Base-by-base conservation (phyloP, 2,797 vertebrate species). In the Bufotes viridis region DNA sequence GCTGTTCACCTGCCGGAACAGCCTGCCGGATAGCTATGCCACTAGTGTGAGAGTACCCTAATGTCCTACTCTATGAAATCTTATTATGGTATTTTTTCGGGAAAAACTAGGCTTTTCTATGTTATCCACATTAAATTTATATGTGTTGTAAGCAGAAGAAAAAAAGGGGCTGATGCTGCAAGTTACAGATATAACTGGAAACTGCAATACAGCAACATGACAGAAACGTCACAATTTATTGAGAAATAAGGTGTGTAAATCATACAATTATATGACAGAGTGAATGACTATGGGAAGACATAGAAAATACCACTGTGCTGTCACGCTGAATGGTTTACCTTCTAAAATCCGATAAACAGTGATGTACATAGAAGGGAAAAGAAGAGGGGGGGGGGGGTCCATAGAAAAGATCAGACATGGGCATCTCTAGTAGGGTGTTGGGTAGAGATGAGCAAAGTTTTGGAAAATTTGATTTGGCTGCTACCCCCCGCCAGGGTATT, bases 81-180 rank as follows among this genome's bases (percentile, higher is more conserved):
- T 8, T 29, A 14, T 13, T 26, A 15, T 13, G 24, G 13, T 13
- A 7, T 15, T 7, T 15, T 15, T 29, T 13, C 5, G 15, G 26
- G 67, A 70, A 29, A 70, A n/a, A 8, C 7, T 1, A 34, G 67
- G 13, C 5, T 70, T 70, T 70, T 26, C 14, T 70, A 7, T 29
- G 67, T 13, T 29, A 14, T 29, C 67, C 3, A 34, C 18, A 70
- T 70, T 4, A 5, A 70, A 49, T 74, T 42, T 12, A 74, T 69
- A 13, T 69, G 2, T 49, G 24, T 74, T 49, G 34, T 74, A 42
- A 49, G 29, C 70, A 15, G 7, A 74, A 29, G n/a, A 9, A 14
- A 67, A 67, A 42, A 72, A 72, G 69, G 69, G 69, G 69, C 69
- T 72, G 69, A 72, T 72, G 69, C 69, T 18, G 69, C 26, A 72